phyloP scores from a whole-genome alignment of 64 coral and sea anemone species.

The Catalaphyllia jardinei region DNA sequence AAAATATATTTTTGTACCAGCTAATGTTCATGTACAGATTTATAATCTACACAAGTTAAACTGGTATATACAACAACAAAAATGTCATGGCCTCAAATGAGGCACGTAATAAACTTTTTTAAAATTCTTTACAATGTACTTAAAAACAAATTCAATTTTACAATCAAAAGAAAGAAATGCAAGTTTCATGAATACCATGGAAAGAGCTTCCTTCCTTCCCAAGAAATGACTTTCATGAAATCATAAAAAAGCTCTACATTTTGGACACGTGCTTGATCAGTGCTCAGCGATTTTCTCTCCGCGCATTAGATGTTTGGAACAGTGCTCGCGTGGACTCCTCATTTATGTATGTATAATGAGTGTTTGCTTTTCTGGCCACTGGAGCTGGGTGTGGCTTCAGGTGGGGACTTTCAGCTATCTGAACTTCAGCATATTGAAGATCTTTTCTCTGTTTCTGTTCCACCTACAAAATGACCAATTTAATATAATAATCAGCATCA shows the following conservation, averaged over 20 bases:
- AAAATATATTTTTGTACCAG: too few relatives aligned
- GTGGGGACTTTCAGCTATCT: slow-evolving; percentile 43
- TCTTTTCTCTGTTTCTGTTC: slow-evolving; percentile 25
- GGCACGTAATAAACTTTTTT: too few relatives aligned
- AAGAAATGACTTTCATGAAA: neutral
- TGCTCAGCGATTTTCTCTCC: neutral
- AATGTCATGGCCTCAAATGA: too few relatives aligned
- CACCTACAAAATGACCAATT: neutral
- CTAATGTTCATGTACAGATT: too few relatives aligned
- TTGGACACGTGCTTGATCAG: neutral
- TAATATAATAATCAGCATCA: too few relatives aligned
- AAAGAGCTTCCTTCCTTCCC: neutral
- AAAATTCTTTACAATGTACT: too few relatives aligned
- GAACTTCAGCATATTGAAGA: slow-evolving; percentile 52
- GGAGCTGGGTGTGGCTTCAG: slow-evolving; percentile 4
- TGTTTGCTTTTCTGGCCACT: slow-evolving; percentile 2
- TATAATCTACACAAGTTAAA: too few relatives aligned
- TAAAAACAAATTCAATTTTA: too few relatives aligned
- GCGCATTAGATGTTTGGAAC: slow-evolving; percentile 41
- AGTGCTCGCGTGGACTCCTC: slow-evolving; percentile 66
- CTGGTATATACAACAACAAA: too few relatives aligned
- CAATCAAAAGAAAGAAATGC: too few relatives aligned
- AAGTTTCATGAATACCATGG: too few relatives aligned
- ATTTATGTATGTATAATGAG: slow-evolving; percentile 64
- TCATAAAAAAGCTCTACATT: too few relatives aligned